Percentiles rank a stretch among this genome's conserved stretches.
phyloP scores from a whole-genome alignment of 1,140 invertebrate genomes.

The Leptoteleia sp. region DNA sequence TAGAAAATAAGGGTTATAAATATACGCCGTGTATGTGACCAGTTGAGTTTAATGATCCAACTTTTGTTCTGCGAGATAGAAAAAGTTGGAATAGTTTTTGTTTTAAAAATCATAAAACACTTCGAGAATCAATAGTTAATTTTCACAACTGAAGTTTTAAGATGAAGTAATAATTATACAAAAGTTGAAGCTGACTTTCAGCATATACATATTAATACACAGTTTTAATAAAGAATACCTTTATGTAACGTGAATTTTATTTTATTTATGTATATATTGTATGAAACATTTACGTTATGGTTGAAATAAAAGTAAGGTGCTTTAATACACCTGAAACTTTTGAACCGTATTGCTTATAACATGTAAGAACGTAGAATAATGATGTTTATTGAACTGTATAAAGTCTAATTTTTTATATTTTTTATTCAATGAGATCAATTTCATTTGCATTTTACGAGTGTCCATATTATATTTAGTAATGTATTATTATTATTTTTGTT shows the following conservation, averaged over 20 bases:
- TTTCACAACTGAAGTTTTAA: constrained; percentile 8
- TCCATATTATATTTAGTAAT: constrained; percentile 15
- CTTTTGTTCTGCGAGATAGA: too few relatives aligned
- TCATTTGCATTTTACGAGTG: constrained; percentile 21
- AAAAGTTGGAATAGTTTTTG: constrained; percentile 4
- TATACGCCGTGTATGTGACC: constrained; percentile 25
- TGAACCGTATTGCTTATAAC: constrained; percentile 41
- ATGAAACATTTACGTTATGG: constrained; percentile 17
- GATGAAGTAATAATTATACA: constrained; percentile 28
- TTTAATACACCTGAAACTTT: constrained; percentile 26
- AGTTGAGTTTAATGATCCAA: too few relatives aligned
- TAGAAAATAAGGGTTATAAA: constrained; percentile 52
- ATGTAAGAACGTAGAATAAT: constrained; percentile 36
- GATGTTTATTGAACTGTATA: constrained; percentile 21
- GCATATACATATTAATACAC: not conserved
- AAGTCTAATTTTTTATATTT: too few relatives aligned
- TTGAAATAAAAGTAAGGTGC: constrained; percentile 16
- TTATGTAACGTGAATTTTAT: constrained; percentile 14
- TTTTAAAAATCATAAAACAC: not conserved
- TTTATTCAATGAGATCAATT: constrained; percentile 36
- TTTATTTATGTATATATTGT: constrained; percentile 3
- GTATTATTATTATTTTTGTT: constrained; percentile 18
- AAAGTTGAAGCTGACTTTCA: constrained; percentile 19
- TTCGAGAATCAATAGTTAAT: constrained; percentile 3
- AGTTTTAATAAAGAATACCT: constrained; percentile 34